These are phyloP conservation scores for Hydropsyche tenuis DNA, from an alignment of 1,140 invertebrate species.

Conservation along the genomic window DNA sequence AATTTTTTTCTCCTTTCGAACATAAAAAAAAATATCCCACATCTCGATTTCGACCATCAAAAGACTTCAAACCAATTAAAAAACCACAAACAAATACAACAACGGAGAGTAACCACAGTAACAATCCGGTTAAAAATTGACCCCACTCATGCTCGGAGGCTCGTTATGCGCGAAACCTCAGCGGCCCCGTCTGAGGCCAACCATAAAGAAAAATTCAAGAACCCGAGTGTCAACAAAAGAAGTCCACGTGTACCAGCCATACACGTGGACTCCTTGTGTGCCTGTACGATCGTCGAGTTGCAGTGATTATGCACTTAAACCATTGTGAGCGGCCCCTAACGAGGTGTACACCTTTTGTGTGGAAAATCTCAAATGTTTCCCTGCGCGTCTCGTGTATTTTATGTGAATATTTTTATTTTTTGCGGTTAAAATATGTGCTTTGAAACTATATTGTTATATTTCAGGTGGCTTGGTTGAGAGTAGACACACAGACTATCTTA, in stretches of 20 bases:
- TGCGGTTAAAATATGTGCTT: neutral
- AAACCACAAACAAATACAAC: too few species aligned
- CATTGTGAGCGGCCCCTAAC: constrained; percentile 22
- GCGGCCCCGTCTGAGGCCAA: neutral
- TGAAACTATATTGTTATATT: constrained; percentile 13
- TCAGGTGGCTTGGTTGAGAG: constrained; percentile 89
- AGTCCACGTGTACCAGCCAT: neutral
- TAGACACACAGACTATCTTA: constrained; percentile 91
- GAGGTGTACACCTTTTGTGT: constrained; percentile 27
- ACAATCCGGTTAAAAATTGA: constrained; percentile 18
- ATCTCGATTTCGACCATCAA: too few species aligned
- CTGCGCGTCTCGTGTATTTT: neutral
- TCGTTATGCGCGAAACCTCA: constrained; percentile 22
- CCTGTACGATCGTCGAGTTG: constrained; percentile 39
- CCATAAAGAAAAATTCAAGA: constrained; percentile 35
- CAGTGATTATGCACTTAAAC: constrained; percentile 48
- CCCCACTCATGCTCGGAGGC: constrained; percentile 21
- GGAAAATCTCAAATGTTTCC: neutral
- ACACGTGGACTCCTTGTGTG: neutral
- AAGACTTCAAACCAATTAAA: too few species aligned
- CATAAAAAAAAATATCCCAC: too few species aligned
- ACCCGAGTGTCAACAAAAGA: constrained; percentile 34
- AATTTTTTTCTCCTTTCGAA: too few species aligned
- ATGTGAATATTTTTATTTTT: neutral
- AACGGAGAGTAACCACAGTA: too few species aligned